Evolutionary conservation across 2,113 vertebrate species (phyloP), one percentile per base, ranked within the genome.

Genomic region (Pionites leucogaster): DNA sequence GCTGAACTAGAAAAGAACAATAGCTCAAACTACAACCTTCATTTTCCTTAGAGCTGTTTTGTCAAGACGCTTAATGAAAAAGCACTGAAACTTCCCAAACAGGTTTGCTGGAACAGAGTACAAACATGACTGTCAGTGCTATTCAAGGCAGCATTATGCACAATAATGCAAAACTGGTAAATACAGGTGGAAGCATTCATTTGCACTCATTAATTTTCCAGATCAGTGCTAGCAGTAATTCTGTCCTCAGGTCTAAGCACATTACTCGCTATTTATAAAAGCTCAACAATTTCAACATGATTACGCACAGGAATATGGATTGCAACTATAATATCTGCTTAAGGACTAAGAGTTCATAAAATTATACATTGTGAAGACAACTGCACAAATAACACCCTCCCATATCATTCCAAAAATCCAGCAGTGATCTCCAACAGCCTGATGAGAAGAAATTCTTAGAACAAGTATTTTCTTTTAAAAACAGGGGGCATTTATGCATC

Each of bases 1-100:
- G 98, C 98, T 98, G 97, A 98, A 97, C 98, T 97, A 97, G 97
- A 97, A 96, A 97, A 97, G 91, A 96, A 97, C 42, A 96, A 95
- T 37, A 94, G 75, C 94, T 94, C 87, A 91, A 93, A 94, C 94
- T 92, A 92, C 71, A 91, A 97, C 82, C 85, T 95, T 79, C 33
- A 80, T 89, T 96, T 92, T 96, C 95, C 95, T 93, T 63, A 76
- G 46, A 93, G 91, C 49, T 93, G 71, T 90, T 94, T 94, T 53
- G 79, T 91, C 88, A 79, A 91, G 68, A 59, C 70, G 85, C 77
- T 69, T 74, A 84, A 93, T 29, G 22, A 11, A 88, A 88, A 11
- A 55, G 65, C 18, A 74, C 44, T 47, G 64, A 88, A 90, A 91
- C 52, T 68, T 93, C 80, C 86, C 62, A 25, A 44, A 20, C 5